Evolutionary conservation across 1,140 invertebrate genomes (phyloP).

Genomic region (Vanessa atalanta): DNA sequence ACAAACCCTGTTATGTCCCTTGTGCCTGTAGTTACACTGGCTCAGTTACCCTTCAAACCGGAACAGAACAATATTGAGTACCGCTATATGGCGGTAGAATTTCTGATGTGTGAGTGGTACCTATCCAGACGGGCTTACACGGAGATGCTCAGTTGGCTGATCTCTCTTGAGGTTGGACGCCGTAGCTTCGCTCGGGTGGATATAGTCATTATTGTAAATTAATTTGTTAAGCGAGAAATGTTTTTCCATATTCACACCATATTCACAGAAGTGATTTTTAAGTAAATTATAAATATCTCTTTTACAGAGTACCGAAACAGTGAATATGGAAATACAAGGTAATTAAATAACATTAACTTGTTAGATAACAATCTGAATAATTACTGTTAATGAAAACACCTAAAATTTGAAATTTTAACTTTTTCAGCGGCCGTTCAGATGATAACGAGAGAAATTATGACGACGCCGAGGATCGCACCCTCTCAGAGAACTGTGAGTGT

Average conservation of each 20-base stretch:
- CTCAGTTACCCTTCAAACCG: no score
- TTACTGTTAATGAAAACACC: neutral
- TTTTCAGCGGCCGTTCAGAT: slow-evolving; percentile 52
- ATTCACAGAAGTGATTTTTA: slow-evolving; percentile 34
- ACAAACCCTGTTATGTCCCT: no score
- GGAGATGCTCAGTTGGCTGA: no score
- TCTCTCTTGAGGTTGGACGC: no score
- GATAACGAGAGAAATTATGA: slow-evolving; percentile 56
- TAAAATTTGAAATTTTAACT: no score
- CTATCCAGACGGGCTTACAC: no score
- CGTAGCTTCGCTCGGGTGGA: no score
- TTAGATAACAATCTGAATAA: neutral
- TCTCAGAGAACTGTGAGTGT: slow-evolving; percentile 52
- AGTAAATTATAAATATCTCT: slow-evolving; percentile 31
- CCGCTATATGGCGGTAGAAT: no score
- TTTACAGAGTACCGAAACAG: slow-evolving; percentile 48
- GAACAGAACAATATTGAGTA: no score
- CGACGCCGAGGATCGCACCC: slow-evolving; percentile 38
- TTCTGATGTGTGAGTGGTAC: no score
- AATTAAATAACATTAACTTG: slow-evolving; percentile 14
- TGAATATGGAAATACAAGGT: slow-evolving; percentile 62
- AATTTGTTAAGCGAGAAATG: neutral
- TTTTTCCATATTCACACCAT: slow-evolving; percentile 47
- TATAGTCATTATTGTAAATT: no score
- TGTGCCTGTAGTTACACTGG: no score